Percentiles rank a stretch among this genome's conserved stretches.
phyloP scores from a whole-genome alignment of 2,797 vertebrate genomes.

The Intellagama lesueurii region DNA sequence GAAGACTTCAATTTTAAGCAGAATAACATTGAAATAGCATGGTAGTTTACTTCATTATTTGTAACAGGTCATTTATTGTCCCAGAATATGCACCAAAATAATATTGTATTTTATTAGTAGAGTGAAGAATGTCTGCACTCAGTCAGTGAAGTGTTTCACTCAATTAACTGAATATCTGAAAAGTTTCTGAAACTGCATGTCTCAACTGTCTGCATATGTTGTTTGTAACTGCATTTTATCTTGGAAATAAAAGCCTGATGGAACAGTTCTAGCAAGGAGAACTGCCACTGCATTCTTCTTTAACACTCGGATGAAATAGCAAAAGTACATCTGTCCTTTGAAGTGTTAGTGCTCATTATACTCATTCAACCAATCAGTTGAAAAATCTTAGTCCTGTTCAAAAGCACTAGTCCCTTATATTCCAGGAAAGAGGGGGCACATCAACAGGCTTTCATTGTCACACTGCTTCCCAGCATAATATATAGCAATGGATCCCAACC shows the following conservation, averaged over 20 bases:
- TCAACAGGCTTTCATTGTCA: background rate
- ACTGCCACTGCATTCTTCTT: background rate
- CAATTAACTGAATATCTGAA: background rate
- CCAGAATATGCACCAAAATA: constrained; percentile 16
- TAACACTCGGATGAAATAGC: background rate
- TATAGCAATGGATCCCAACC: background rate
- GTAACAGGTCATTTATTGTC: constrained; percentile 23
- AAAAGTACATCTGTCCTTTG: background rate
- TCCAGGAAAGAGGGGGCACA: no score
- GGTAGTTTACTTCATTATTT: background rate
- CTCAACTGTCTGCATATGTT: background rate
- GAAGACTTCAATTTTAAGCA: constrained; percentile 38
- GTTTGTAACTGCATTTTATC: background rate
- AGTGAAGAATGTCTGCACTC: constrained; percentile 17
- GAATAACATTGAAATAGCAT: constrained; percentile 17
- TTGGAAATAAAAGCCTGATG: background rate
- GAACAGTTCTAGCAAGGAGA: background rate
- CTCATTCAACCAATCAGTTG: background rate
- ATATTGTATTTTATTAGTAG: background rate
- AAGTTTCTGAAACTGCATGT: background rate
- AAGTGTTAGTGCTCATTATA: background rate
- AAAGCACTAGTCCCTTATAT: background rate
- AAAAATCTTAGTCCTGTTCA: background rate
- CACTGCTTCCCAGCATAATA: background rate
- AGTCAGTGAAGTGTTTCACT: background rate